phyloP scores from a whole-genome alignment of 2,888 invertebrate species.

The Biston betularia region DNA sequence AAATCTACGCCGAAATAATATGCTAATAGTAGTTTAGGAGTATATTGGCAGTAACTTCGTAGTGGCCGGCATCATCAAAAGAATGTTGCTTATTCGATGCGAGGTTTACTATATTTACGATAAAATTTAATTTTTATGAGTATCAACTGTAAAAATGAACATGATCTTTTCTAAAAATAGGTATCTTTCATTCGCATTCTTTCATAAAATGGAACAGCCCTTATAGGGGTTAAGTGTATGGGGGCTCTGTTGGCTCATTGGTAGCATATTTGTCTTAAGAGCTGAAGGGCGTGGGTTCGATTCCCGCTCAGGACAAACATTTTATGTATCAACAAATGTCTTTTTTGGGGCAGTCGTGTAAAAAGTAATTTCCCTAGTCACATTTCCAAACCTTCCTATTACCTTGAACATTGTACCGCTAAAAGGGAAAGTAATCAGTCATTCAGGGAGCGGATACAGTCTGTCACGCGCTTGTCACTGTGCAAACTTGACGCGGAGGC shows the following conservation, averaged over 20 bases:
- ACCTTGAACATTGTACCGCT: not conserved
- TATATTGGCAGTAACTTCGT: constrained; percentile 17
- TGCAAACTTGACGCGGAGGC: constrained; percentile 35
- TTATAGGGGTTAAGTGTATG: too few relatives aligned
- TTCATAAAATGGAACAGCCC: not conserved
- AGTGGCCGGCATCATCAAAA: constrained; percentile 15
- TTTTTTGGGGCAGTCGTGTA: too few relatives aligned
- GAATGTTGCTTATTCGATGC: constrained; percentile 8
- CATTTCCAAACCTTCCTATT: not conserved
- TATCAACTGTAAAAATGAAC: not conserved
- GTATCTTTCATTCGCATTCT: too few relatives aligned
- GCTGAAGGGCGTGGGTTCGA: too few relatives aligned
- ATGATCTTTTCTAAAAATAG: not conserved
- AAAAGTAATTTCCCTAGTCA: constrained; percentile 1
- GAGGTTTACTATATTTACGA: constrained; percentile 12
- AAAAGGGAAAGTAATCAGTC: constrained; percentile 10
- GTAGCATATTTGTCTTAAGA: too few relatives aligned
- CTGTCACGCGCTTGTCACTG: constrained; percentile 8
- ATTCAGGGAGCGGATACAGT: constrained; percentile 9
- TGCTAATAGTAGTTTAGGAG: constrained; percentile 13
- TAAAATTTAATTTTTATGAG: not conserved
- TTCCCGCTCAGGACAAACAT: too few relatives aligned
- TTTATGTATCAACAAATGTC: too few relatives aligned
- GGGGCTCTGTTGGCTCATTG: too few relatives aligned
- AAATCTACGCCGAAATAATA: constrained; percentile 16